Evolutionary conservation across 2,888 invertebrate genomes (phyloP), one percentile per base, ranked within the genome.

Genomic region (Noctua fimbriata): DNA sequence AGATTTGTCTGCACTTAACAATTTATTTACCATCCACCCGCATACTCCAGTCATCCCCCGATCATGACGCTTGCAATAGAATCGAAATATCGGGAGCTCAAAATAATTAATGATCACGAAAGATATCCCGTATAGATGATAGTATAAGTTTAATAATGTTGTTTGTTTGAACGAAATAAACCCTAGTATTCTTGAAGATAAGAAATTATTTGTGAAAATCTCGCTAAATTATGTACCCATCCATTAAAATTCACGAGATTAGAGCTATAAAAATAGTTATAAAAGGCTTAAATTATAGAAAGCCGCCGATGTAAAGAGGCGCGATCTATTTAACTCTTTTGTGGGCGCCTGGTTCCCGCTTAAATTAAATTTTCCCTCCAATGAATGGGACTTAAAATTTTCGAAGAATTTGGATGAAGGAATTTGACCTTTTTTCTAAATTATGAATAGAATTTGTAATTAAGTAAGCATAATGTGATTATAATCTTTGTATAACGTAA

Each of bases 261-360:
- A 63, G 52, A 2, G 73, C 32, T 32, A 69, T 82, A 82, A 79
- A 84, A 80, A 84, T 70, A 70, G 75, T 73, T 28, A n/a, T 75
- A 83, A 69, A 69, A 49, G 55, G 16, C 47, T 41, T 86, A 74
- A 78, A 83, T 77, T 77, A 73, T 84, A 63, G 73, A 78, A 83
- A 84, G 63, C 60, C 71, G 60, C 67, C 67, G 28, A 83, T 44
- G 58, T 75, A 41, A 78, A 78, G 74, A 47, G 47, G 12, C 24
- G 66, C 74, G 16, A 87, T 75, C 79, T 74, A 66, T 83, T 78
- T 73, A 78, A 87, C 67, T 69, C 87, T 78, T 83, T 84, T 78
- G 84, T 83, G 12, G 36, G 47, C n/a, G 67, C 9, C 71, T 47
- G 44, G 60, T 60, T 74, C 18, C 21, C 21, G 73, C 49, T 78